A percentile compares a stretch with the other conserved stretches of the same genome.
These are phyloP conservation scores for Heteromyza rotundicornis DNA, from an alignment of 2,888 invertebrate species.

Conservation along the genomic window DNA sequence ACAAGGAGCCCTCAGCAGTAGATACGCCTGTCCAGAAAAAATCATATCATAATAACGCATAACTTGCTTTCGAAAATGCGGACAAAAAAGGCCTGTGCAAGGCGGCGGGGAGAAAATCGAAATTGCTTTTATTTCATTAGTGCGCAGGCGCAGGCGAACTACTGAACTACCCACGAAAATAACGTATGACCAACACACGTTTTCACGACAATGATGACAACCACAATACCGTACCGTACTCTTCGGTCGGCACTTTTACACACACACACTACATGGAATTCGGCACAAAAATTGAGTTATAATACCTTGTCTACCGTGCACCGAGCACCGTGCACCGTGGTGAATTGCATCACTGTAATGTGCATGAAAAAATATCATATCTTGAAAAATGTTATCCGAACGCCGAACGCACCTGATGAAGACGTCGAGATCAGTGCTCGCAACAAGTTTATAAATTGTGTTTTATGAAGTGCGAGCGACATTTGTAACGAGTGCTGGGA, in stretches of 20 bases:
- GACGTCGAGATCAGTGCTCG: conserved; percentile 53
- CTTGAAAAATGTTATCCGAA: background rate
- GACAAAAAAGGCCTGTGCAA: no score
- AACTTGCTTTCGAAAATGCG: no score
- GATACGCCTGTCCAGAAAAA: no score
- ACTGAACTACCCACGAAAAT: conserved; percentile 12
- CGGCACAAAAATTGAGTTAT: conserved; percentile 50
- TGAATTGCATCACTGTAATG: background rate
- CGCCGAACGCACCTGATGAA: conserved; percentile 41
- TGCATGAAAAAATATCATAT: background rate
- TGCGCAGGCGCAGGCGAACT: background rate
- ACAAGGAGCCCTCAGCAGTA: no score
- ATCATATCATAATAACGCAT: no score
- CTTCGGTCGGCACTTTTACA: conserved; percentile 44
- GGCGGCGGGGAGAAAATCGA: no score
- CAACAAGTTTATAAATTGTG: conserved; percentile 52
- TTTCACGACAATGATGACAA: conserved; percentile 51
- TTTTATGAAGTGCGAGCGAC: conserved; percentile 55
- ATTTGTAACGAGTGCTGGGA: conserved; percentile 48
- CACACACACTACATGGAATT: conserved; percentile 40
- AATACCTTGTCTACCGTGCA: background rate
- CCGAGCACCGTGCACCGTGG: background rate
- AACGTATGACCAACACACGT: conserved; percentile 47
- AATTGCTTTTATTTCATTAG: no score
- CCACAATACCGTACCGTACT: conserved; percentile 51